A percentile compares a stretch with the other conserved stretches of the same genome.
Conservation (phyloP, 2,113 vertebrate species). For the Butorides virescens region DNA sequence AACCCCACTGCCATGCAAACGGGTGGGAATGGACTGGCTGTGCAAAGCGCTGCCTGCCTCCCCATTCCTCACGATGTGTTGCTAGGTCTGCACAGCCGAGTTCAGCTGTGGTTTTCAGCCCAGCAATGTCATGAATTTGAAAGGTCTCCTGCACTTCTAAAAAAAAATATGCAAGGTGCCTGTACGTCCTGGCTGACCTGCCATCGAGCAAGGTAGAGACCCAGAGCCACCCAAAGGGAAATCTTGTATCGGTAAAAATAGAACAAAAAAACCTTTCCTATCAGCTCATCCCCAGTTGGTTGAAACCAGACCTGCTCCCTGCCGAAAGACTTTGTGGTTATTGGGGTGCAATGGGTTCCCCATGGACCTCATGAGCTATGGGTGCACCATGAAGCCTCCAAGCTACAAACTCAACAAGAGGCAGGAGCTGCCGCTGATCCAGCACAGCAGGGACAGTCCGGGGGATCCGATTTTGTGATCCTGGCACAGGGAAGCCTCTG, state of each 20-base stretch:
- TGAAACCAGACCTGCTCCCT: neutral
- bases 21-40: neutral
- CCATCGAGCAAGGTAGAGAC: neutral
- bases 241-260: neutral
- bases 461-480: neutral
- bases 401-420: neutral
- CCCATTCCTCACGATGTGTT: neutral
- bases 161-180: neutral
- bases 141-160: neutral
- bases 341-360: neutral
- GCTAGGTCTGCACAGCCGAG: neutral
- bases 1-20: neutral
- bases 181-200: neutral
- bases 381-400: neutral
- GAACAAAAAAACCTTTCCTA: neutral
- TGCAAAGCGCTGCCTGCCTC: neutral
- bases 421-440: neutral
- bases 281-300: neutral
- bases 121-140: neutral
- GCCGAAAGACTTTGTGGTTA: fast-evolving
- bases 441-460: neutral
- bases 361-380: fast-evolving
- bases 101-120: neutral
- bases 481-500: neutral
- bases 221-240: neutral